A percentile compares a stretch with the other conserved stretches of the same genome.
Evolutionary conservation across 2,113 vertebrate genomes (phyloP).

Genomic region (Stegastes partitus): DNA sequence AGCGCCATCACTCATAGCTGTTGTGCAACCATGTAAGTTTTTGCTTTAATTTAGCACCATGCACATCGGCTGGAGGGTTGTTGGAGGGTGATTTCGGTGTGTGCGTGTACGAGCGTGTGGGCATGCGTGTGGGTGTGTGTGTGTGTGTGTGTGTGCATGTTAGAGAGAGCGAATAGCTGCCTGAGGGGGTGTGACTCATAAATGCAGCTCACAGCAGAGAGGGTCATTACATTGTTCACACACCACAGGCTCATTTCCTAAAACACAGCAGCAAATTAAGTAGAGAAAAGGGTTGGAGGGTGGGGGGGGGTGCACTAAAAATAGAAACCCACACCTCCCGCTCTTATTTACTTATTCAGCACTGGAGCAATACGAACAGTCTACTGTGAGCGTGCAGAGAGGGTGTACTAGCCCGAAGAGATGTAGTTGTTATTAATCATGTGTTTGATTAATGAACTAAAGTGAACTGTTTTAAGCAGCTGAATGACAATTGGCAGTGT

Average conservation of each 20-base stretch:
- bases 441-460: slow-evolving; percentile 63
- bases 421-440: slow-evolving; percentile 51
- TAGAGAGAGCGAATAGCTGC: slow-evolving; percentile 47
- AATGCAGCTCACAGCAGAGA: slow-evolving; percentile 77
- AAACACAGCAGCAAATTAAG: slow-evolving; percentile 81
- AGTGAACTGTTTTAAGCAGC: slow-evolving; percentile 30
- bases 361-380: slow-evolving; percentile 46
- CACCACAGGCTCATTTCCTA: slow-evolving; percentile 80
- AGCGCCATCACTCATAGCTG: slow-evolving; percentile 22
- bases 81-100: slow-evolving; percentile 52
- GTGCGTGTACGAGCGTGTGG: slow-evolving; percentile 20
- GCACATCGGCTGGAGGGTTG: slow-evolving; percentile 18
- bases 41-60: slow-evolving; percentile 48
- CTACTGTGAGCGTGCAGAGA: slow-evolving; percentile 23
- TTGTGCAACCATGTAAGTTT: slow-evolving; percentile 48
- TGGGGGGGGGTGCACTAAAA: slow-evolving; percentile 59
- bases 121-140: slow-evolving; percentile 24
- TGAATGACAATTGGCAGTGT: slow-evolving; percentile 34
- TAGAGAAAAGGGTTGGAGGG: slow-evolving; percentile 46
- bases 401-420: slow-evolving; percentile 38
- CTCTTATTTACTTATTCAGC: slow-evolving; percentile 71
- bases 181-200: slow-evolving; percentile 78
- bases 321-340: slow-evolving; percentile 69
- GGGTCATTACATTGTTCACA: slow-evolving; percentile 83
- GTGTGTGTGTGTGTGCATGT: slow-evolving; percentile 47